phyloP scores from a whole-genome alignment of 2,797 vertebrate genomes.

The Threskiornis aethiopicus region DNA sequence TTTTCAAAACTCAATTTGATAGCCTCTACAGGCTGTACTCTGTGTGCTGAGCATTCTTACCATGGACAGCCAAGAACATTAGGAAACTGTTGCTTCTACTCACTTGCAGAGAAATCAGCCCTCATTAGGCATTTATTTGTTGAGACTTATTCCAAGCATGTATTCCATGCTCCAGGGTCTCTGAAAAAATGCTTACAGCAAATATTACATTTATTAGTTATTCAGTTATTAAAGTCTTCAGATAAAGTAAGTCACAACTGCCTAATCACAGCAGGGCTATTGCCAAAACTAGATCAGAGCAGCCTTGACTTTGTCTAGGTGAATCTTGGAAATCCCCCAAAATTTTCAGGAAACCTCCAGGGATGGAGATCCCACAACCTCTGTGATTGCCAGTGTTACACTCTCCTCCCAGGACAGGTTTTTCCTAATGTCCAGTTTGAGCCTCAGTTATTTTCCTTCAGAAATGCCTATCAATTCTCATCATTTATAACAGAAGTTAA shows the following conservation, averaged over 20 bases:
- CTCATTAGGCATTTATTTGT: neutral
- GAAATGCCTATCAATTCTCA: neutral
- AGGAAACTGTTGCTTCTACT: neutral
- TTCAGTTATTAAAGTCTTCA: neutral
- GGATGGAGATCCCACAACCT: neutral
- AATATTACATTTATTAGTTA: neutral
- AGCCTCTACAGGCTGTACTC: neutral
- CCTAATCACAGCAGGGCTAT: neutral
- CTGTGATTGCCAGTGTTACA: neutral
- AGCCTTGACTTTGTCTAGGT: neutral
- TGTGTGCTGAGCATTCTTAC: neutral
- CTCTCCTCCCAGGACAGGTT: neutral
- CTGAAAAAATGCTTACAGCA: neutral
- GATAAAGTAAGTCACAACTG: neutral
- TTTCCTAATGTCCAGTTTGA: neutral
- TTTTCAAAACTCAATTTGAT: neutral
- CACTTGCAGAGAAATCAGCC: neutral
- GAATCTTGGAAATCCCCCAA: neutral
- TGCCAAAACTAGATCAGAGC: neutral
- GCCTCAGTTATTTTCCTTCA: neutral
- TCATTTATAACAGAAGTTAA: neutral
- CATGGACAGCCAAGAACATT: neutral
- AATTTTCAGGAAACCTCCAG: neutral
- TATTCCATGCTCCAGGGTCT: neutral
- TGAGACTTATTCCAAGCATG: neutral